Evolutionary conservation across 2,888 invertebrate species (phyloP).

Genomic region (Luffia ferchaultella): DNA sequence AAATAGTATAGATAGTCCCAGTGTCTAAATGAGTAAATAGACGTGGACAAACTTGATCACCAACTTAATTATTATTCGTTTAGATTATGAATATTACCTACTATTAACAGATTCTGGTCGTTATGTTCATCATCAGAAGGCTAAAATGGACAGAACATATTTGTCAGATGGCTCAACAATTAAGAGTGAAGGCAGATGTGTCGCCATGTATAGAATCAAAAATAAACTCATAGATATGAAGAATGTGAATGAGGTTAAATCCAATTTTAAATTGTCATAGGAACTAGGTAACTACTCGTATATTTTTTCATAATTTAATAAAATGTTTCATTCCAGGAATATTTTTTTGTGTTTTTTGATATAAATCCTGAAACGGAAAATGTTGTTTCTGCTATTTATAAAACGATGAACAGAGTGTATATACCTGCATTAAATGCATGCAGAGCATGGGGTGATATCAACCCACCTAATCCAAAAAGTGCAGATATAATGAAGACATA

Average conservation of each 20-base stretch:
- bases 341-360: conserved; percentile 35
- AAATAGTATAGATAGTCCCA: no score
- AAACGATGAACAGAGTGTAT: conserved; percentile 34
- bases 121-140: conserved; percentile 51
- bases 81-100: not conserved
- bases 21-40: no score
- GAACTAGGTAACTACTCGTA: not conserved
- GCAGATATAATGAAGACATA: conserved; percentile 39
- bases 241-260: conserved; percentile 72
- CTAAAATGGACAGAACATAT: conserved; percentile 62
- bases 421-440: conserved; percentile 38
- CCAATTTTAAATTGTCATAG: conserved; percentile 14
- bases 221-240: conserved; percentile 69
- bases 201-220: conserved; percentile 74
- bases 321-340: conserved; percentile 33
- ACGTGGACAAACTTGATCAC: no score
- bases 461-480: conserved; percentile 52
- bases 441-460: conserved; percentile 49
- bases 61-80: no score
- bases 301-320: not conserved
- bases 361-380: conserved; percentile 44
- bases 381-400: conserved; percentile 49
- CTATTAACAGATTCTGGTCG: conserved; percentile 68
- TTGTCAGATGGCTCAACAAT: conserved; percentile 69
- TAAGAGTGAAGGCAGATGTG: conserved; percentile 68